A percentile compares a stretch with the other conserved stretches of the same genome.
phyloP scores from a whole-genome alignment of 2,888 invertebrate genomes.

The Scotopteryx bipunctaria region DNA sequence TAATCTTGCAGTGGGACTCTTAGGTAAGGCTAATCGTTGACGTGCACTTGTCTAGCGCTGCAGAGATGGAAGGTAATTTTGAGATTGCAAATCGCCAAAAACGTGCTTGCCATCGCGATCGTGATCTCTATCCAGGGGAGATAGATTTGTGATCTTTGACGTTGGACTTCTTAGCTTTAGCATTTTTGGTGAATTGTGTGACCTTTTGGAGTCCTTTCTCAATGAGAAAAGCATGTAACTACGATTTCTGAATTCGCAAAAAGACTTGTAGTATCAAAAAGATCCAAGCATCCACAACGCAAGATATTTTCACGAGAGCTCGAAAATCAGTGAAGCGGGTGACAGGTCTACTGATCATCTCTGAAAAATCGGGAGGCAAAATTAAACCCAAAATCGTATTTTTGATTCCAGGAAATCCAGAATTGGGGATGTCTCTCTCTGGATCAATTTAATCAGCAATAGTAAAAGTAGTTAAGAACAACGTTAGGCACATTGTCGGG shows the following conservation, averaged over 20 bases:
- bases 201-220: not conserved
- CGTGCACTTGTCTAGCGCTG: slow-evolving; percentile 11
- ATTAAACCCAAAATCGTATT: too few relatives aligned
- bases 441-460: slow-evolving; percentile 69
- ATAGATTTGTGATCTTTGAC: slow-evolving; percentile 28
- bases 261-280: too few relatives aligned
- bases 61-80: slow-evolving; percentile 54
- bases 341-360: too few relatives aligned
- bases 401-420: too few relatives aligned
- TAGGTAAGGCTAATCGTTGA: not conserved
- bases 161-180: slow-evolving; percentile 9
- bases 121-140: slow-evolving; percentile 20
- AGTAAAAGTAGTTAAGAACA: slow-evolving; percentile 78
- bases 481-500: slow-evolving; percentile 78
- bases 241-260: too few relatives aligned
- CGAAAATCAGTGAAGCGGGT: too few relatives aligned
- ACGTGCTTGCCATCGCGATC: slow-evolving; percentile 53
- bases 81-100: slow-evolving; percentile 50
- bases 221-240: too few relatives aligned
- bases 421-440: not conserved
- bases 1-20: too few relatives aligned
- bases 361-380: too few relatives aligned
- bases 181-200: not conserved
- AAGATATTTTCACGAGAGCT: too few relatives aligned
- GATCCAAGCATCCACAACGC: too few relatives aligned